These are phyloP conservation scores for Anguilla pacifica DNA, from an alignment of 2,797 vertebrate genomes.

Conservation along the genomic window DNA sequence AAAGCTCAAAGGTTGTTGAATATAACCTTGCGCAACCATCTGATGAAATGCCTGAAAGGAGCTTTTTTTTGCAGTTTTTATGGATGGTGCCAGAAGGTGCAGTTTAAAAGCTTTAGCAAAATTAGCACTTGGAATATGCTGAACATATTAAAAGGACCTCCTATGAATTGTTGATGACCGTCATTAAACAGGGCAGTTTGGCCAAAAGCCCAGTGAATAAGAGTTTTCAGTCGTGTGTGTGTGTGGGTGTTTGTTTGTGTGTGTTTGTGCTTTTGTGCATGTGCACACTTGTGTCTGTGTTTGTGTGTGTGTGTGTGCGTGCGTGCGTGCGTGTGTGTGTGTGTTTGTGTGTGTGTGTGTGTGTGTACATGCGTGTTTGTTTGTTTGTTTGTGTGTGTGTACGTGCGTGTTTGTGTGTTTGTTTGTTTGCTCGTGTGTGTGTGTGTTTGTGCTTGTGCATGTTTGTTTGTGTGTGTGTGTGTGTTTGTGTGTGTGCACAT, in stretches of 20 bases:
- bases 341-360: too few species aligned
- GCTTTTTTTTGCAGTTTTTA: background rate
- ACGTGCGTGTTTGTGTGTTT: too few species aligned
- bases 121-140: conserved; percentile 14
- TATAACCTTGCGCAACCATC: conserved; percentile 6
- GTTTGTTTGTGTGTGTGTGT: conserved; percentile 4
- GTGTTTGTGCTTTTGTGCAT: conserved; percentile 6
- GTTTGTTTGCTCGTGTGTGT: too few species aligned
- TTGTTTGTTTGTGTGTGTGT: too few species aligned
- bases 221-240: conserved; percentile 1
- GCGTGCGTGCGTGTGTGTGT: too few species aligned
- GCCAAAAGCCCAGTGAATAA: background rate
- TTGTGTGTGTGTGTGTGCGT: background rate
- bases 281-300: background rate
- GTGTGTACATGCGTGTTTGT: too few species aligned
- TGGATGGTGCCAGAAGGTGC: conserved; percentile 9
- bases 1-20: conserved; percentile 15
- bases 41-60: conserved; percentile 9
- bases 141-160: conserved; percentile 19
- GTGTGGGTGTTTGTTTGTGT: background rate
- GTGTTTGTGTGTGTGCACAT: background rate
- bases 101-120: background rate
- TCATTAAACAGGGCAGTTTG: conserved; percentile 9
- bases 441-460: background rate
- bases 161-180: conserved; percentile 11